Base-by-base conservation (phyloP, 2,888 invertebrate genomes). In the Watsonalla binaria region DNA sequence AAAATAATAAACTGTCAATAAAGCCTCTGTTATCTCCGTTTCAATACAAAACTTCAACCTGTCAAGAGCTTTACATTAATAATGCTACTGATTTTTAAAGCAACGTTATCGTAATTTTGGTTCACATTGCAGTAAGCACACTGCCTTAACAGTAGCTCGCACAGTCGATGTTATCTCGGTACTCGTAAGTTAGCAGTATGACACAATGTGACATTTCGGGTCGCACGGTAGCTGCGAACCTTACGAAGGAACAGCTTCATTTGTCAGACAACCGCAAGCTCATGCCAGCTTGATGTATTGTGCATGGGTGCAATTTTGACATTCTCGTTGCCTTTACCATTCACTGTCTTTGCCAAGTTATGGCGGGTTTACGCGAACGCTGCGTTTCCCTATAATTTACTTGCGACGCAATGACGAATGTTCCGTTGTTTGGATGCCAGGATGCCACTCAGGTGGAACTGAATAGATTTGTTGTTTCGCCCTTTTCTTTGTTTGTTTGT, bases 211-310 rank as follows among this genome's bases (percentile, higher is more conserved):
- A 61, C 65, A 68, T 69, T 69, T 69, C 68, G 66, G 68, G 68
- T 72, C 70, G 58, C 64, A 75, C 74, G 65, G 75, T 73, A 74
- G 70, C 69, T 68, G 70, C 66, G 65, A 67, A 66, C 69, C 68
- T 62, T 66, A 70, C 65, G 66, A 59, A 63, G 66, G 68, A 66
- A 84, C 81, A 72, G 73, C 86, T 86, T 84, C 82, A 88, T 87
- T 86, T 85, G 86, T 86, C 87, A 84, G 78, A 80, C 70, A 77
- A 84, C 86, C 85, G 80, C 85, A 86, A 84, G 67, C 57, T 59
- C 75, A 65, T 62, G 42, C 42, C 42, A 61, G 62, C 75, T 68
- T 83, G 80, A 82, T 79, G 75, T 74, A 81, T 83, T 72, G 68
- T 66, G 79, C 84, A 82, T 80, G 78, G 78, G 73, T 68, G 76